Evolutionary conservation across 2,797 vertebrate genomes (phyloP).

Genomic region (Sternarchorhynchus goeldii): DNA sequence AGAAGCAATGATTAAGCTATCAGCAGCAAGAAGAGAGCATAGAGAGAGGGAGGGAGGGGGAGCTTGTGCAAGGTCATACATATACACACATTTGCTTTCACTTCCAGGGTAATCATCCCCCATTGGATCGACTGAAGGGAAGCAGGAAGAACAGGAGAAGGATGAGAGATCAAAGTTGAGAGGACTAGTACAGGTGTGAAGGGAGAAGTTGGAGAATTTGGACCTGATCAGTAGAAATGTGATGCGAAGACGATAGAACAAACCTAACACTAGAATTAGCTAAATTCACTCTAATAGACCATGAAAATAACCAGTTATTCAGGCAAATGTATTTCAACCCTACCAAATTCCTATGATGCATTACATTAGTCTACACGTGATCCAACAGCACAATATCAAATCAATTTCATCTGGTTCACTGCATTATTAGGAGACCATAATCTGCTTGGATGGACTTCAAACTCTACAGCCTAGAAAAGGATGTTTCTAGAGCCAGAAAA

Average conservation of each 20-base stretch:
- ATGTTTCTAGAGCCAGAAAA: too few species aligned
- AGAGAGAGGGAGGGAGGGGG: constrained; percentile 62
- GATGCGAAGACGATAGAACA: constrained; percentile 50
- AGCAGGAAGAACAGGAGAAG: constrained; percentile 89
- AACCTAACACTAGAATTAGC: constrained; percentile 34
- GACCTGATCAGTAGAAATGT: constrained; percentile 53
- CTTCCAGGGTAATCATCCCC: constrained; percentile 96
- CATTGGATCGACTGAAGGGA: constrained; percentile 93
- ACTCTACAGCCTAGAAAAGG: too few species aligned
- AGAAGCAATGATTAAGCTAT: constrained; percentile 66
- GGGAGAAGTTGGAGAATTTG: constrained; percentile 62
- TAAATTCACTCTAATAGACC: neutral
- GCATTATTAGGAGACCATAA: too few species aligned
- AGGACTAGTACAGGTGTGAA: constrained; percentile 54
- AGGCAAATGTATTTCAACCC: neutral
- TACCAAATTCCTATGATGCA: too few species aligned
- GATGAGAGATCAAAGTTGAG: constrained; percentile 77
- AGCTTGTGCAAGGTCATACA: constrained; percentile 64
- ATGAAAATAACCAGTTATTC: neutral
- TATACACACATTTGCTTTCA: constrained; percentile 99
- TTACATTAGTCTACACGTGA: neutral
- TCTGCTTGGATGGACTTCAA: too few species aligned
- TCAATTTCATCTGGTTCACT: too few species aligned
- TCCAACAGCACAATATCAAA: neutral
- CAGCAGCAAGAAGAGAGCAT: constrained; percentile 52